Evolutionary conservation across 1,140 invertebrate species (phyloP), one percentile per base, ranked within the genome.

Genomic region (Calycopis cecrops): DNA sequence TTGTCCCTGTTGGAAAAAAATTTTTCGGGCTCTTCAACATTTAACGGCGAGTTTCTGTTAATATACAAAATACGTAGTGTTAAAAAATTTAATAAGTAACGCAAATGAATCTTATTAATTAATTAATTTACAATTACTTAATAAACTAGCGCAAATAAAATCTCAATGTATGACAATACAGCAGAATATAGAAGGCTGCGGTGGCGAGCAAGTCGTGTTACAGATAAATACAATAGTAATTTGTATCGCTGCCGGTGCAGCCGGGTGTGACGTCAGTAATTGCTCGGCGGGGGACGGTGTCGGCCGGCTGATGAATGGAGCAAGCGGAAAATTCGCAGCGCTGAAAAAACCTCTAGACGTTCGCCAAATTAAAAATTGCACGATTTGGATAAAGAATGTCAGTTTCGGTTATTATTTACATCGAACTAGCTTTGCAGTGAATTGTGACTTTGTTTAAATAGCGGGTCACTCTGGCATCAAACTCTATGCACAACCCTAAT

Each of bases 241-340:
- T 69, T 59, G 63, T 60, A 60, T 55, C 52, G 60, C 52, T 52
- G 48, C 40, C 55, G 40, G 12, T 9, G 3, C 16, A 76, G 52
- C 59, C 53, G 57, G 71, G 67, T 76, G 71, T 67, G 63, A 74
- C 71, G 72, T 72, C 68, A 72, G 67, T 78, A 78, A 78, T 78
- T 78, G 69, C 72, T 67, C 63, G 67, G 63, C 65, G 58, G 62
- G 59, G 64, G 62, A 70, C 62, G 62, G 65, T 28, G 21, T 68
- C 68, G 71, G 62, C 67, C 50, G 61, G 56, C 65, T 78, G 73
- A 78, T 78, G 70, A 78, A 78, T 78, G 64, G 71, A 69, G 56
- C 63, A 66, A 12, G 67, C 60, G 62, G 67, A 73, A 68, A 72
- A 71, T 73, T 68, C 60, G 64, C 16, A 16, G 8, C 40, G 52